Base-by-base conservation (phyloP, 2,888 invertebrate species). In the Xanthia icteritia region DNA sequence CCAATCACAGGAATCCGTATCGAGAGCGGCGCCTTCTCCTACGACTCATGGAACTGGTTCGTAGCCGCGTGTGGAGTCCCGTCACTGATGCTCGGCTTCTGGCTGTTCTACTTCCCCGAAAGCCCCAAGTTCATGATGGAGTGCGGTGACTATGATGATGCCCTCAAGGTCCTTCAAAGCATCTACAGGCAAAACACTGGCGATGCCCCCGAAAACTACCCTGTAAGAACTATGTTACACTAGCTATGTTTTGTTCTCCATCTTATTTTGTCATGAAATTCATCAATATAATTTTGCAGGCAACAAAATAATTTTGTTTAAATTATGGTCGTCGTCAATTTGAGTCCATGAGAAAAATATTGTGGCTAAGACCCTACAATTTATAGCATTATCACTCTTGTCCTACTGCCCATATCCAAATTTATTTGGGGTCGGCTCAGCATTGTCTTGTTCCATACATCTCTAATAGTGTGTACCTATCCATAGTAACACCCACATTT, bases 121-220 rank as follows among this genome's bases (percentile, higher is more conserved):
- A 98, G 98, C 91, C 98, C 98, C 1, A 98, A 98, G 93, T 98
- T 98, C 93, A 97, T 98, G 90, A 97, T 98, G 92, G 98, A 98
- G 93, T 98, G 98, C 90, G 98, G 98, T 0, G 98, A 98, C 92
- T 97, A 98, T 42, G 98, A 98, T 67, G 98, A 97, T 61, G 98
- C 98, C 0, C 95, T 98, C 11, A 96, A 97, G 63, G 97, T 98
- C 45, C 97, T 98, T 63, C 97, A 97, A 89, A 95, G 97, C 88
- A 97, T 98, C 92, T 98, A 98, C 93, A 96, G 97, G 54, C 97
- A 97, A 86, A 98, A 98, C 91, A 98, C 98, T 6, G 98, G 98
- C 56, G 97, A 98, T 76, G 97, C 97, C 84, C 97, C 97, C 31
- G 97, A 97, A 17, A 97, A 97, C 80, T 98, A 98, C 93, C 98